A percentile compares a stretch with the other conserved stretches of the same genome.
These are phyloP conservation scores for Zaprionus nigranus DNA, from an alignment of 1,140 invertebrate species.

Conservation along the genomic window DNA sequence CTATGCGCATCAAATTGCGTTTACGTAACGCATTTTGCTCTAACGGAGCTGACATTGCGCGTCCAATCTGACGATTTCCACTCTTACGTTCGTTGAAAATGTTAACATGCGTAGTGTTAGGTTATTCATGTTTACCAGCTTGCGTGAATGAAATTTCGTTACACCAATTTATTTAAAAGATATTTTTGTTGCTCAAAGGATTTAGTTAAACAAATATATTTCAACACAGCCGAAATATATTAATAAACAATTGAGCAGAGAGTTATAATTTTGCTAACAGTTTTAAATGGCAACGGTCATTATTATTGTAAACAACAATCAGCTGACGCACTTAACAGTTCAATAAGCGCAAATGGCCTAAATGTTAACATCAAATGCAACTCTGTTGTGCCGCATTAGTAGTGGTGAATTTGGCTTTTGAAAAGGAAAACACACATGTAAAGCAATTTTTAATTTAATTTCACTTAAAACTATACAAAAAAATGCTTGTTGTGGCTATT, in stretches of 20 bases:
- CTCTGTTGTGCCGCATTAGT: background rate
- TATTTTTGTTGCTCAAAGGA: too few relatives aligned
- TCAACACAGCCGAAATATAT: background rate
- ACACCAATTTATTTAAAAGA: background rate
- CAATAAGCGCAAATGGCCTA: background rate
- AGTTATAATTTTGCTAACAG: background rate
- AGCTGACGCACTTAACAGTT: constrained; percentile 18
- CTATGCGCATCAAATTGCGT: constrained; percentile 5
- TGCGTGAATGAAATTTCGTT: background rate
- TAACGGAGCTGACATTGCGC: background rate
- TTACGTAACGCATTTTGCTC: constrained; percentile 9
- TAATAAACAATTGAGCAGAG: background rate
- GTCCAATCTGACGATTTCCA: background rate
- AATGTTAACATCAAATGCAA: constrained; percentile 8
- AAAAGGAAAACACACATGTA: constrained; percentile 18
- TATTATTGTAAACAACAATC: constrained; percentile 31
- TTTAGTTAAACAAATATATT: too few relatives aligned
- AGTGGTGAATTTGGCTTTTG: constrained; percentile 28
- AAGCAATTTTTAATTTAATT: constrained; percentile 47
- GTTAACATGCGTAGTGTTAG: background rate
- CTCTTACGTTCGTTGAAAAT: background rate
- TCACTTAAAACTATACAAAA: constrained; percentile 35
- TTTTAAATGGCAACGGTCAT: background rate
- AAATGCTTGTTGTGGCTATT: constrained; percentile 26
- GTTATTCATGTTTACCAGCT: background rate